phyloP scores from a whole-genome alignment of 2,888 invertebrate genomes.

The Caradrina clavipalpis region DNA sequence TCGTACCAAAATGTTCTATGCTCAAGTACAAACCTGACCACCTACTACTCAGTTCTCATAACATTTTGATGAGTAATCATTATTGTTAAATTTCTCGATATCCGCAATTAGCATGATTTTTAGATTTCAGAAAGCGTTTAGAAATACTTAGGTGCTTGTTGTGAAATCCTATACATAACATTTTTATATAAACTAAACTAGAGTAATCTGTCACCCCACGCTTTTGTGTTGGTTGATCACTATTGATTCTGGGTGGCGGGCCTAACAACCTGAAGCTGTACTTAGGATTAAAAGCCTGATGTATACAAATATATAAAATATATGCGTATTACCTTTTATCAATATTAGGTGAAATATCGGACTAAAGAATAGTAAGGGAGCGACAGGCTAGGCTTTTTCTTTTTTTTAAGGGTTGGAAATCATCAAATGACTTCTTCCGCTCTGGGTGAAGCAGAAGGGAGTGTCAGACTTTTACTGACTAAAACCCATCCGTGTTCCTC shows the following conservation, averaged over 20 bases:
- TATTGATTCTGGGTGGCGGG: too few relatives aligned
- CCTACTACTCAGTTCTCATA: background rate
- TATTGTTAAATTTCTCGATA: too few relatives aligned
- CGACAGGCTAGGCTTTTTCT: too few relatives aligned
- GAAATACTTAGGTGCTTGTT: too few relatives aligned
- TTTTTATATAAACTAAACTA: too few relatives aligned
- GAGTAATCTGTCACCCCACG: rapidly evolving
- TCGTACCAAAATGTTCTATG: slow-evolving; percentile 1
- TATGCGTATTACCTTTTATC: background rate
- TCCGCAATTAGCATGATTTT: background rate
- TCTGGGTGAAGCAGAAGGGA: too few relatives aligned
- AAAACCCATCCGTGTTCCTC: too few relatives aligned
- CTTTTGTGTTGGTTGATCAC: background rate
- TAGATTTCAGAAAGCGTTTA: background rate
- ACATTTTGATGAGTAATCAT: background rate
- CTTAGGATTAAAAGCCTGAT: background rate
- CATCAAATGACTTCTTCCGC: too few relatives aligned
- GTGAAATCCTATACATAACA: too few relatives aligned
- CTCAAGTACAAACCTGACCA: background rate
- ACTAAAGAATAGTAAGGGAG: background rate
- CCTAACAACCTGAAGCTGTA: background rate
- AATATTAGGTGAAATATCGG: background rate
- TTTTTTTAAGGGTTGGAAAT: too few relatives aligned
- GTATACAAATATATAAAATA: background rate
- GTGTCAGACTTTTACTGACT: too few relatives aligned